phyloP scores from a whole-genome alignment of 2,113 vertebrate genomes.

The Pteronura brasiliensis region DNA sequence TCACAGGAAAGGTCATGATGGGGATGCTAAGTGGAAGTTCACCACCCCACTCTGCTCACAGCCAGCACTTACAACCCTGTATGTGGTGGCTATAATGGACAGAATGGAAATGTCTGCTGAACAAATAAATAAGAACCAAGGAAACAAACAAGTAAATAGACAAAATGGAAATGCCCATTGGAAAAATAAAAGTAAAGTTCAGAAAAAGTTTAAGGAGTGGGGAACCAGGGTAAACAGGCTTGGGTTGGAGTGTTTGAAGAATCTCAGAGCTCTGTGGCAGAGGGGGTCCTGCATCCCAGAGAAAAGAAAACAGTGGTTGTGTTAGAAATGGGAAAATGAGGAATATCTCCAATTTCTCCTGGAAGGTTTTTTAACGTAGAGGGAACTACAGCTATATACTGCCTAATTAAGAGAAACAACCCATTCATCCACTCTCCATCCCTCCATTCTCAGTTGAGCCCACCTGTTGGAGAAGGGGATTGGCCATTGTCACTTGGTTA shows the following conservation, averaged over 20 bases:
- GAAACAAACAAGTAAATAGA: neutral
- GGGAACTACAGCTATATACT: neutral
- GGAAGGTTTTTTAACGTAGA: neutral
- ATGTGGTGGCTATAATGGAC: neutral
- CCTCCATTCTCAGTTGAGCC: neutral
- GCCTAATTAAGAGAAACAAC: neutral
- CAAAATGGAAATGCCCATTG: neutral
- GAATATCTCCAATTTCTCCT: neutral
- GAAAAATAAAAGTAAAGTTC: neutral
- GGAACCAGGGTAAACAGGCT: neutral
- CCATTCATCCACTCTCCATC: neutral
- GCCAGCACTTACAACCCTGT: neutral
- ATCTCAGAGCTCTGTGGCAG: neutral
- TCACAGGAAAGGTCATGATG: neutral
- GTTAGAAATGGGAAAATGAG: neutral
- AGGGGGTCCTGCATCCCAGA: neutral
- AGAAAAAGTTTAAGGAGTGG: neutral
- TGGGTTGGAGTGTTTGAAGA: neutral
- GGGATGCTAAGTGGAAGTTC: neutral
- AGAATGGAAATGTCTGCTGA: neutral
- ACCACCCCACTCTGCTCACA: neutral
- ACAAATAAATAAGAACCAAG: neutral
- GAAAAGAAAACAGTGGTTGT: neutral
- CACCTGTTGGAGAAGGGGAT: constrained; percentile 18
- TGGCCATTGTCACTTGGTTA: neutral